Percentiles rank a stretch among this genome's conserved stretches.
These are phyloP conservation scores for Hyposoter dolosus DNA, from an alignment of 2,888 invertebrate species.

Conservation along the genomic window DNA sequence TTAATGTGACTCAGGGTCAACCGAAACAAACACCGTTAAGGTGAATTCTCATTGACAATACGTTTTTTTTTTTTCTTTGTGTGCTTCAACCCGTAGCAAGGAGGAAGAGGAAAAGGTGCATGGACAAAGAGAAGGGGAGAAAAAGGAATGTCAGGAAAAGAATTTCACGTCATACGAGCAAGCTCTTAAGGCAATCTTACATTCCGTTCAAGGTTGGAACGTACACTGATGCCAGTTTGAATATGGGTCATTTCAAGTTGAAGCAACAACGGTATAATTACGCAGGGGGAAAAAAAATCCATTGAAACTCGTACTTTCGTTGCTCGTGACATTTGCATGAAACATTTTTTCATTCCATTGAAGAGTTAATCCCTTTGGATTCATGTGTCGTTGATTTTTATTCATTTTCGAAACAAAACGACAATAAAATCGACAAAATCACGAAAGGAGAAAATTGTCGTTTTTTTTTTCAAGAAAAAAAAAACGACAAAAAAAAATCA, in stretches of 20 bases:
- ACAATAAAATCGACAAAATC: background rate
- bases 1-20: conserved; percentile 46
- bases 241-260: conserved; percentile 10
- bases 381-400: background rate
- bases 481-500: no score
- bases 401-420: background rate
- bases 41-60: background rate
- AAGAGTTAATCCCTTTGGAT: background rate
- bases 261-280: background rate
- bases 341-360: background rate
- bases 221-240: background rate
- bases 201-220: conserved; percentile 37
- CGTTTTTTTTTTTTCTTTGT: background rate
- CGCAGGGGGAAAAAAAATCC: background rate
- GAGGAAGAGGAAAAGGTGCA: background rate
- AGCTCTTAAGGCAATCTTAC: conserved; percentile 6
- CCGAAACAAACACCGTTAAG: background rate
- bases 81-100: background rate
- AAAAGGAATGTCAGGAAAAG: conserved; percentile 24
- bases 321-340: background rate
- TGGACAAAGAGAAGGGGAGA: background rate
- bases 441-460: background rate
- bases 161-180: conserved; percentile 38
- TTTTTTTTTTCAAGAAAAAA: no score
- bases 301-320: background rate